Evolutionary conservation across 2,888 invertebrate genomes (phyloP).

Genomic region (Linnaemya tessellans): DNA sequence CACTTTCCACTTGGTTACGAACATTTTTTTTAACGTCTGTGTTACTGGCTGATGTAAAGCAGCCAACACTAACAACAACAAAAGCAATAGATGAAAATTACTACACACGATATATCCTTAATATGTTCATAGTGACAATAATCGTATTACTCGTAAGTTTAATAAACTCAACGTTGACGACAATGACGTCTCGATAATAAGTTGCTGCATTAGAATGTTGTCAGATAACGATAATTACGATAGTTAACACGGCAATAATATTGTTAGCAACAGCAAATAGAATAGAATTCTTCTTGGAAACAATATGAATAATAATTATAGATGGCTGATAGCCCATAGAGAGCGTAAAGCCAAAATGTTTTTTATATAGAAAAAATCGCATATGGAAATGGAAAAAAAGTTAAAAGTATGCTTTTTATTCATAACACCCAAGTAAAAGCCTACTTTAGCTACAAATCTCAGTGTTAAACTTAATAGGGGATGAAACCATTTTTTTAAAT

Average conservation of each 20-base stretch:
- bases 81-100: not conserved
- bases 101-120: not conserved
- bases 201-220: slow-evolving; percentile 4
- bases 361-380: no score
- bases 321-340: no score
- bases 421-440: no score
- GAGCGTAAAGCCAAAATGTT: not conserved
- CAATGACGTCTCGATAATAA: slow-evolving; percentile 27
- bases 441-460: no score
- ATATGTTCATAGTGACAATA: slow-evolving; percentile 19
- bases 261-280: not conserved
- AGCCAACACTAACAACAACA: not conserved
- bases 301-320: not conserved
- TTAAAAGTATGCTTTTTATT: no score
- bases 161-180: slow-evolving; percentile 22
- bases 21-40: not conserved
- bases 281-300: not conserved
- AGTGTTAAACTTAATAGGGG: no score
- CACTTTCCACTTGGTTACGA: not conserved
- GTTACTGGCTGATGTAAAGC: not conserved
- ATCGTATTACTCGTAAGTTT: slow-evolving; percentile 9
- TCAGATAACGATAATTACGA: slow-evolving; percentile 17
- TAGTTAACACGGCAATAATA: slow-evolving; percentile 63
- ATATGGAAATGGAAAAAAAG: no score
- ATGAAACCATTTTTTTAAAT: no score